Evolutionary conservation across 2,797 vertebrate genomes (phyloP).

Genomic region (Neomorphus geoffroyi): DNA sequence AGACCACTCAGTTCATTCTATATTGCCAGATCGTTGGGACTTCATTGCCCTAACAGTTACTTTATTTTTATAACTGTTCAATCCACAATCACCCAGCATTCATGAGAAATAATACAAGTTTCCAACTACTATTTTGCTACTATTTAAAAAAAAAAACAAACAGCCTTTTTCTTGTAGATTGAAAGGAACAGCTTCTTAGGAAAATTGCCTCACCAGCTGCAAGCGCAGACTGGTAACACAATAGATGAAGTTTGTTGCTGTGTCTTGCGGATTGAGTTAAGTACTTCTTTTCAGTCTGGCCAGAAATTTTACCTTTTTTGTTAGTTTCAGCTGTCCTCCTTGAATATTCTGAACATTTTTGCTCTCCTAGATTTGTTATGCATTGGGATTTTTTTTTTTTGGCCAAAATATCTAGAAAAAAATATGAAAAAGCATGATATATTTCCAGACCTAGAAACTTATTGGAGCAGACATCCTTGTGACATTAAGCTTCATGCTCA

Average conservation of each 20-base stretch:
- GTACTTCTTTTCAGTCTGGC: neutral
- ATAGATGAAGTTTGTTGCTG: neutral
- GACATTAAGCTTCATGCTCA: no score
- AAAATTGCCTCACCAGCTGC: conserved; percentile 7
- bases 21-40: neutral
- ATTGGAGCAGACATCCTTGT: no score
- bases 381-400: neutral
- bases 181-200: neutral
- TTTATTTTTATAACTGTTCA: conserved; percentile 5
- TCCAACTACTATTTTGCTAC: conserved; percentile 11
- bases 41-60: neutral
- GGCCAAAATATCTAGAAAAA: neutral
- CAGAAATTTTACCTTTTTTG: neutral
- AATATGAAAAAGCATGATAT: fast-evolving
- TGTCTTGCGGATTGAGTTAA: neutral
- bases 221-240: neutral
- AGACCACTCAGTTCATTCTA: neutral
- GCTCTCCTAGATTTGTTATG: neutral
- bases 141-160: neutral
- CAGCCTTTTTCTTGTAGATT: neutral
- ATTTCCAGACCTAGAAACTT: neutral
- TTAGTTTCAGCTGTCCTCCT: neutral
- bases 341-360: neutral
- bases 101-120: neutral
- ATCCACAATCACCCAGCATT: neutral